Percentiles rank a stretch among this genome's conserved stretches.
Conservation (phyloP, 2,888 invertebrate genomes). For the Conus canariensis region DNA sequence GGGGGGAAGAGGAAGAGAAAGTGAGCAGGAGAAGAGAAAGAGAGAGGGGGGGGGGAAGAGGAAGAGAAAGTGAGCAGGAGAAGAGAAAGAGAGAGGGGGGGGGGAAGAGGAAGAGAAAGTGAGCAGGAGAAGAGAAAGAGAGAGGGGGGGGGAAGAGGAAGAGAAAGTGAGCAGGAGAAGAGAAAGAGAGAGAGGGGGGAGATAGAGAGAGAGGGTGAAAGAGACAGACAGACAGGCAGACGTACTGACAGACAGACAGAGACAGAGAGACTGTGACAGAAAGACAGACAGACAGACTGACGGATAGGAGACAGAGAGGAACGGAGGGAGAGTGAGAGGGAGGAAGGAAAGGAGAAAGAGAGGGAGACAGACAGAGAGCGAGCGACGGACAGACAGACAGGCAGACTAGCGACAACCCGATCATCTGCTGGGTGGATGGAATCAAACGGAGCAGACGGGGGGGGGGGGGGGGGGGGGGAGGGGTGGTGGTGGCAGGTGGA, state of each 20-base stretch:
- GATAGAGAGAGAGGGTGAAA: too few species aligned
- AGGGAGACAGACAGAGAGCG: too few species aligned
- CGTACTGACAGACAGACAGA: neutral
- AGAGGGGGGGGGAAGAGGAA: neutral
- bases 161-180: neutral
- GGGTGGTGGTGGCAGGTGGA: too few species aligned
- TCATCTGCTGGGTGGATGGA: too few species aligned
- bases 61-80: neutral
- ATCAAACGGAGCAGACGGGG: too few species aligned
- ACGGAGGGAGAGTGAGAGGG: neutral
- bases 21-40: neutral
- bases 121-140: too few species aligned
- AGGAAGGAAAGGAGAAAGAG: too few species aligned
- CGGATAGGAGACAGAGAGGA: neutral
- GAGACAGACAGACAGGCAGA: neutral
- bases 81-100: neutral
- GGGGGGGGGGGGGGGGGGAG: too few species aligned
- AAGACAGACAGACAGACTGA: neutral
- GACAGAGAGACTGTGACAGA: neutral
- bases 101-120: neutral
- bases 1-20: too few species aligned
- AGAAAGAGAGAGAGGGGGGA: too few species aligned
- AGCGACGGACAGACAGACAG: too few species aligned
- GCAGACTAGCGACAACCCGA: too few species aligned
- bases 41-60: neutral